Base-by-base conservation (phyloP, 2,113 vertebrate genomes). In the Chelonoidis abingdonii region DNA sequence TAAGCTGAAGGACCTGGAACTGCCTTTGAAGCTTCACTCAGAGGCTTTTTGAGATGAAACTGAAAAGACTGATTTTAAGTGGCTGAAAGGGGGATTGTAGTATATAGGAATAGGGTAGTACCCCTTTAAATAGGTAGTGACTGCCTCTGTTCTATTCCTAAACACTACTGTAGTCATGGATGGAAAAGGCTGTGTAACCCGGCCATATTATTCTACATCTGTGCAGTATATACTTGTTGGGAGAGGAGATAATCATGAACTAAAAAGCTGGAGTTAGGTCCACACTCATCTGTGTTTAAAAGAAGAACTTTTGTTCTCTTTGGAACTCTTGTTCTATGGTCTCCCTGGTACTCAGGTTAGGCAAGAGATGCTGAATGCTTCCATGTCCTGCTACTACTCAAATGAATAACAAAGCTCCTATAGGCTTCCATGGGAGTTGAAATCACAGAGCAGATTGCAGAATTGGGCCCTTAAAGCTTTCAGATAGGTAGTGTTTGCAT, bases 1-100 rank as follows among this genome's bases (percentile, higher is more conserved):
- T 69, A 57, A 76, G 27, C 24, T 0, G 1, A 92, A 81, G 83
- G 0, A 0, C 84, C 57, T 57, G 57, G 29, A 93, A 93, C 92
- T 88, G 93, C 92, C 88, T 95, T 88, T 85, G 85, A n/a, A 82
- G 5, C 65, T 93, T 87, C 59, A n/a, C 83, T 93, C 69, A 54
- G 88, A 94, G 89, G 54, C 0, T 16, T 94, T 79, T 81, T 85
- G 92, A 94, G 94, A 86, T 75, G 38, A 57, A 53, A 50, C 91
- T 78, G 93, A 4, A 88, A 76, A 86, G 35, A 21, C 10, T 72
- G 65, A 38, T 72, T 72, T 72, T 72, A 72, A 72, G 65, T 83
- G 57, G 92, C 65, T 89, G 87, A 96, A 22, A 87, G 7, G 27
- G 22, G 91, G 86, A 27, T 16, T 84, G 44, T 62, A 92, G 56